phyloP scores from a whole-genome alignment of 92 coral and sea anemone species.

The Desmophyllum pertusum region DNA sequence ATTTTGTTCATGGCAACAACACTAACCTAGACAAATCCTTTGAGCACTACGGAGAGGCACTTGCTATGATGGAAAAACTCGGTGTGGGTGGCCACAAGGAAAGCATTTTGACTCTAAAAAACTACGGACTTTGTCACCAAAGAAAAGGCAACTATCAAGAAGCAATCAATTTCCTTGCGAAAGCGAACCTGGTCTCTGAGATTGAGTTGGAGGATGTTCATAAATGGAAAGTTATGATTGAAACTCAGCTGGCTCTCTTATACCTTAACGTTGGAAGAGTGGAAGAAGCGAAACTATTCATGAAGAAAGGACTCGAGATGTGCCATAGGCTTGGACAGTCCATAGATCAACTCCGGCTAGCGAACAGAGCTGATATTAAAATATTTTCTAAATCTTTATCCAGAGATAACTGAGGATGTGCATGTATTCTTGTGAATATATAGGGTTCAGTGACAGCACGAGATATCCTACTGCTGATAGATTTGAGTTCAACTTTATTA shows the following conservation, averaged over 20 bases:
- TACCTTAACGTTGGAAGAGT: not conserved
- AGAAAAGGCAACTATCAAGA: constrained; percentile 16
- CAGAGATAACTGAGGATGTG: no score
- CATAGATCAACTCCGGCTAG: not conserved
- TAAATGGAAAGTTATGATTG: constrained; percentile 20
- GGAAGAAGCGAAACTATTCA: not conserved
- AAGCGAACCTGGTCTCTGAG: constrained; percentile 28
- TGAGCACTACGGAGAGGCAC: not conserved
- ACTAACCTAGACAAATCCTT: not conserved
- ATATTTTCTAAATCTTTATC: not conserved
- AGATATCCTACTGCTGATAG: no score
- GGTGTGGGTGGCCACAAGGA: constrained; percentile 27
- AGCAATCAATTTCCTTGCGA: constrained; percentile 11
- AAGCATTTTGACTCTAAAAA: constrained; percentile 34
- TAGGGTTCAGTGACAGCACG: no score
- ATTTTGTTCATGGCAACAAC: not conserved
- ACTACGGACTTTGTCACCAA: constrained; percentile 21
- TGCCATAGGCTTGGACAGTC: not conserved
- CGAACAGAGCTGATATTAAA: not conserved
- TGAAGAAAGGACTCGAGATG: constrained; percentile 34
- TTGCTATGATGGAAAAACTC: not conserved
- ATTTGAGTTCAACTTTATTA: not conserved
- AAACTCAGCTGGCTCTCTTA: constrained; percentile 33
- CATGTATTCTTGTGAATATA: no score
- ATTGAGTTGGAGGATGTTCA: constrained; percentile 33